Evolutionary conservation across 2,113 vertebrate genomes (phyloP).

Genomic region (Lampris incognitus): DNA sequence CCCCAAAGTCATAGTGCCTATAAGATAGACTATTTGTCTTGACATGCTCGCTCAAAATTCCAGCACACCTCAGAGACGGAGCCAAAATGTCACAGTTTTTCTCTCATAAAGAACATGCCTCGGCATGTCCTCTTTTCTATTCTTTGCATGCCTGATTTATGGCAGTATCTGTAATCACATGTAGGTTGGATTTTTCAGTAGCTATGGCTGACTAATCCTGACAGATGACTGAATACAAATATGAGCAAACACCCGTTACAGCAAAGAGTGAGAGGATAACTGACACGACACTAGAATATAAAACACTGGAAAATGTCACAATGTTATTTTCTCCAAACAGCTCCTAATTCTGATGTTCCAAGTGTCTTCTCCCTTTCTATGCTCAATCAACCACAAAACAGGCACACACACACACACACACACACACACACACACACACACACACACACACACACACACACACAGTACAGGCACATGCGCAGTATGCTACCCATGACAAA

Average conservation of each 20-base stretch:
- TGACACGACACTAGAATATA: constrained; percentile 55
- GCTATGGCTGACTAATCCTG: constrained; percentile 19
- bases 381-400: constrained; percentile 11
- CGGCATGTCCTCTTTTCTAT: not conserved
- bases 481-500: constrained; percentile 21
- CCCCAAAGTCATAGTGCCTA: not conserved
- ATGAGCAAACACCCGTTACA: constrained; percentile 31
- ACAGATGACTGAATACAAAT: constrained; percentile 61
- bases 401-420: constrained; percentile 2
- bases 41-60: not conserved
- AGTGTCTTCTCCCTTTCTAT: constrained; percentile 49
- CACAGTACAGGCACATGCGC: not conserved
- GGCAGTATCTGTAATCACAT: constrained; percentile 36
- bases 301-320: constrained; percentile 43
- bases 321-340: constrained; percentile 53
- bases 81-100: constrained; percentile 33
- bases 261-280: not conserved
- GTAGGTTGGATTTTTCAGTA: constrained; percentile 7
- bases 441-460: not conserved
- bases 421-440: constrained; percentile 5
- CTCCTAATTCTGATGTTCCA: constrained; percentile 49
- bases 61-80: not conserved
- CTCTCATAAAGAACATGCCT: not conserved
- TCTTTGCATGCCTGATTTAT: not conserved
- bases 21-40: constrained; percentile 15